phyloP scores from a whole-genome alignment of 2,888 invertebrate species.

The Melieria picta region DNA sequence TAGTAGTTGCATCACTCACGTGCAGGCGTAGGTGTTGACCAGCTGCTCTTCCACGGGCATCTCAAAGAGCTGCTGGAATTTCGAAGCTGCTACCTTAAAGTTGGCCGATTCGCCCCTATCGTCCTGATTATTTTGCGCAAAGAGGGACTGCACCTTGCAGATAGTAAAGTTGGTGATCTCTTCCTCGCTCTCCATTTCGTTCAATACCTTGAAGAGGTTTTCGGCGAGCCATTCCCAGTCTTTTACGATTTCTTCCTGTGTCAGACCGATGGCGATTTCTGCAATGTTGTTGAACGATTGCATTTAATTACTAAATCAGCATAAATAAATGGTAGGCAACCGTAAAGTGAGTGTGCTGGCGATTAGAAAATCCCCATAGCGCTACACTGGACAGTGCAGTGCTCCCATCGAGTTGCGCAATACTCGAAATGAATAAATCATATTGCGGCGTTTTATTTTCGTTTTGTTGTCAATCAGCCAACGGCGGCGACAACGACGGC shows the following conservation, averaged over 20 bases:
- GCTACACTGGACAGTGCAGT: too few relatives aligned
- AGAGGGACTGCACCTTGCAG: conserved; percentile 95
- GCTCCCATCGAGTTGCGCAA: too few relatives aligned
- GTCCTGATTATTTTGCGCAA: conserved; percentile 74
- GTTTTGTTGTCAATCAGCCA: too few relatives aligned
- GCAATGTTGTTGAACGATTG: conserved; percentile 26
- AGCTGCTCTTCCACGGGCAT: conserved; percentile 94
- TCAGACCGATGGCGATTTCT: conserved; percentile 92
- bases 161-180: conserved; percentile 95
- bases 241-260: conserved; percentile 84
- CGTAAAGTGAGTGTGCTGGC: too few relatives aligned
- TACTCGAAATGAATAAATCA: too few relatives aligned
- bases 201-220: conserved; percentile 85
- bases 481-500: too few relatives aligned
- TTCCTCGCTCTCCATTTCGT: conserved; percentile 92
- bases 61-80: conserved; percentile 88
- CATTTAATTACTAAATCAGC: too few relatives aligned
- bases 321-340: too few relatives aligned
- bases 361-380: too few relatives aligned
- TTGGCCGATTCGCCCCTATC: conserved; percentile 61
- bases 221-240: conserved; percentile 96
- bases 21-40: conserved; percentile 93
- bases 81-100: conserved; percentile 83
- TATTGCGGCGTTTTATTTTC: too few relatives aligned
- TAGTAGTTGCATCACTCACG: conserved; percentile 70